A percentile compares a stretch with the other conserved stretches of the same genome.
Evolutionary conservation across 2,113 vertebrate species (phyloP).

Genomic region (Catharus bicknelli): DNA sequence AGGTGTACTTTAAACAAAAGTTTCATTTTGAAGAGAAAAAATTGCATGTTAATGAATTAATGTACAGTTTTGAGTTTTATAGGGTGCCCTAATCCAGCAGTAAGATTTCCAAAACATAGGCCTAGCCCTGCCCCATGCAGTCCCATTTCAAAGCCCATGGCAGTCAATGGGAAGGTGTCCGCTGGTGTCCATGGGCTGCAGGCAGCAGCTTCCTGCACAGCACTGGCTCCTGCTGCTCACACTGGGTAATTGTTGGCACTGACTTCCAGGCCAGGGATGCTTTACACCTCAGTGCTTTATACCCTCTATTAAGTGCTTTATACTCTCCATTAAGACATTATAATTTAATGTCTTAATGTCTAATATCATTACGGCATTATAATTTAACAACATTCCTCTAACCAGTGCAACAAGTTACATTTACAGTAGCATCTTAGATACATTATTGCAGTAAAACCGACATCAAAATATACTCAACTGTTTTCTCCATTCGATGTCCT

Average conservation of each 20-base stretch:
- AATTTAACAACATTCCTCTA: background rate
- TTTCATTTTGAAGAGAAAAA: background rate
- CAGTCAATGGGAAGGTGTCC: background rate
- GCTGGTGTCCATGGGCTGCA: background rate
- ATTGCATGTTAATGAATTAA: background rate
- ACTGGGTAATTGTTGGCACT: background rate
- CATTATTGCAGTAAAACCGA: background rate
- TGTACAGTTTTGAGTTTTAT: background rate
- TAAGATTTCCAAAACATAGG: background rate
- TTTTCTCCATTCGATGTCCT: conserved; percentile 74
- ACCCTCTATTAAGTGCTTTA: background rate
- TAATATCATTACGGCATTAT: background rate
- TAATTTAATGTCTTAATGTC: too few relatives aligned
- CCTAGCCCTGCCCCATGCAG: background rate
- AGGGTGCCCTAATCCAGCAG: background rate
- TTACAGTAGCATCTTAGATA: background rate
- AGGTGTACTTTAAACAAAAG: background rate
- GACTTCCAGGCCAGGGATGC: background rate
- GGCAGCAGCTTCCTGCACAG: background rate
- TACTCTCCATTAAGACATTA: background rate
- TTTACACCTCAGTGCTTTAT: background rate
- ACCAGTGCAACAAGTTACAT: background rate
- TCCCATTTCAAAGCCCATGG: background rate
- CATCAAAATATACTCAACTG: conserved; percentile 75
- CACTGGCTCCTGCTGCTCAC: background rate